A percentile compares a stretch with the other conserved stretches of the same genome.
phyloP scores from a whole-genome alignment of 1,140 invertebrate genomes.

The Popillia japonica region DNA sequence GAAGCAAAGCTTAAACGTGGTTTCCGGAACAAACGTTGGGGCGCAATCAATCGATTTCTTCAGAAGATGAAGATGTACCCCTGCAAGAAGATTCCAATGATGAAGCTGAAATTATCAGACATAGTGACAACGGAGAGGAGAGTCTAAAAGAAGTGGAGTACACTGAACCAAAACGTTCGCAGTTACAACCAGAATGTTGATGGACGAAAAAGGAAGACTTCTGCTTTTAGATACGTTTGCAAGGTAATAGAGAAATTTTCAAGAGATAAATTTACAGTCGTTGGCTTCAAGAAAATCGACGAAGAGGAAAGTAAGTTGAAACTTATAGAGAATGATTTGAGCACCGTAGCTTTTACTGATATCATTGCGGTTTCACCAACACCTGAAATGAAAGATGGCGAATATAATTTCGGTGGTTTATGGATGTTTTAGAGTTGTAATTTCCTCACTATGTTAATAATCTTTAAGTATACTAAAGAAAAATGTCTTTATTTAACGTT shows the following conservation, averaged over 20 bases:
- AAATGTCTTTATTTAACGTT: not conserved
- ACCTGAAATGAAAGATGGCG: not conserved
- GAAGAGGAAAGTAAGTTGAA: conserved; percentile 20
- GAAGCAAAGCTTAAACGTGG: conserved; percentile 19
- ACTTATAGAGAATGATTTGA: conserved; percentile 15
- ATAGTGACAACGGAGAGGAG: not conserved
- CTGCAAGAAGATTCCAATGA: not conserved
- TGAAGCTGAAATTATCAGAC: conserved; percentile 3
- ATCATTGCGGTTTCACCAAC: not conserved
- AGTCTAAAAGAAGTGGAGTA: not conserved
- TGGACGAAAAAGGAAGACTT: conserved; percentile 14
- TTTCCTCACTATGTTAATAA: conserved; percentile 2
- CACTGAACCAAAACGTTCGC: not conserved
- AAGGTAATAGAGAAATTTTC: conserved; percentile 6
- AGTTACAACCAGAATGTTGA: not conserved
- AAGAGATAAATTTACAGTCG: conserved; percentile 22
- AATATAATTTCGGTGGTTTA: too few species aligned
- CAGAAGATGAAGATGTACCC: conserved; percentile 22
- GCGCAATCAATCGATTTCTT: conserved; percentile 8
- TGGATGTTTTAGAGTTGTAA: not conserved
- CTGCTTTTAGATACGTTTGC: conserved; percentile 18
- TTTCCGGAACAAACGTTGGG: not conserved
- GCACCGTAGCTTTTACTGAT: not conserved
- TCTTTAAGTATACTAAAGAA: not conserved
- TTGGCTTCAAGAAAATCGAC: conserved; percentile 16